Evolutionary conservation across 2,797 vertebrate genomes (phyloP).

Genomic region (Gadopsis bispinosus): DNA sequence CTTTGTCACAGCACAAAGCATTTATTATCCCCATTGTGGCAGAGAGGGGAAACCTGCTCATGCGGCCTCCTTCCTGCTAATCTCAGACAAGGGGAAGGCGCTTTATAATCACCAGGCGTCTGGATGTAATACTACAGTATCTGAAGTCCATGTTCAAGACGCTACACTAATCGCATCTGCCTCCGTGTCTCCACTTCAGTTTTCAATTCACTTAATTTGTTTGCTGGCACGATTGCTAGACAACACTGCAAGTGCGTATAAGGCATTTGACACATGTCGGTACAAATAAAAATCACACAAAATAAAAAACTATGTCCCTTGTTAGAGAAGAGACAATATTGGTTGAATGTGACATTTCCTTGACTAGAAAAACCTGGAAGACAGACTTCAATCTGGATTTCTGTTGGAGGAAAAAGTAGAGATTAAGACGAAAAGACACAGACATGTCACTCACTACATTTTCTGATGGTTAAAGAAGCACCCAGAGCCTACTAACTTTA

Average conservation of each 20-base stretch:
- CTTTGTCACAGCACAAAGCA: constrained; percentile 76
- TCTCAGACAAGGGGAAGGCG: constrained; percentile 66
- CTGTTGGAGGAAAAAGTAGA: background rate
- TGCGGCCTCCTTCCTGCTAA: constrained; percentile 64
- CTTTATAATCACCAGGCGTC: constrained; percentile 73
- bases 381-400: background rate
- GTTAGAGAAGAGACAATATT: background rate
- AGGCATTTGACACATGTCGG: background rate
- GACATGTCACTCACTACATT: background rate
- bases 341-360: background rate
- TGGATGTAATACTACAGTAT: constrained; percentile 50
- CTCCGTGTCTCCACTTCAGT: constrained; percentile 19
- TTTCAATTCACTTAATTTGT: constrained; percentile 15
- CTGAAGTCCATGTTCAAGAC: constrained; percentile 37
- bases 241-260: background rate
- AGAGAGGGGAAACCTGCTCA: constrained; percentile 57
- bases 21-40: constrained; percentile 67
- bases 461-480: background rate
- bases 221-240: constrained; percentile 1
- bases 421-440: too few relatives aligned
- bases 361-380: background rate
- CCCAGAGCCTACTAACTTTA: background rate
- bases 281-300: background rate
- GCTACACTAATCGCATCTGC: constrained; percentile 42
- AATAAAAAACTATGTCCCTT: too few relatives aligned